A percentile compares a stretch with the other conserved stretches of the same genome.
phyloP scores from a whole-genome alignment of 2,888 invertebrate species.

The Lapara coniferarum region DNA sequence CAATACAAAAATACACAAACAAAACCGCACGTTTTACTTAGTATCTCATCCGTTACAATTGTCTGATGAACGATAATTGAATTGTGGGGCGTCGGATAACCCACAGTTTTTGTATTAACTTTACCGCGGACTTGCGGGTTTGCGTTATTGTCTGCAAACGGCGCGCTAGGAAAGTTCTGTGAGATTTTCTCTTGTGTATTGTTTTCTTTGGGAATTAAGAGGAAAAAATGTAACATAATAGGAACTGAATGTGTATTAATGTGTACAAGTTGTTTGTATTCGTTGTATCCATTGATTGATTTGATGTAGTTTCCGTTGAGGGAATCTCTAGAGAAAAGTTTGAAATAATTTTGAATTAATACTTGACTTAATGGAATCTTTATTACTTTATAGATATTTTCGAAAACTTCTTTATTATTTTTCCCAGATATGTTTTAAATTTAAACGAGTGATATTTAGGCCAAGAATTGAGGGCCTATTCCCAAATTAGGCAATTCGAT shows the following conservation, averaged over 20 bases:
- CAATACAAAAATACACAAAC: background rate
- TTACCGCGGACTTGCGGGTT: background rate
- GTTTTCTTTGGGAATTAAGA: background rate
- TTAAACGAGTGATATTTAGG: too few relatives aligned
- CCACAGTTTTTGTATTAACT: slow-evolving; percentile 11
- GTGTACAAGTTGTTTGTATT: too few relatives aligned
- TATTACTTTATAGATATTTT: too few relatives aligned
- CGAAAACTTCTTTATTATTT: too few relatives aligned
- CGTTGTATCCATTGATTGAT: too few relatives aligned
- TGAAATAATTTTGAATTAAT: too few relatives aligned
- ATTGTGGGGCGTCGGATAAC: background rate
- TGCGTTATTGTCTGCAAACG: slow-evolving; percentile 2
- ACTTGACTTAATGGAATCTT: too few relatives aligned
- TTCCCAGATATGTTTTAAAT: too few relatives aligned
- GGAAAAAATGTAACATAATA: background rate
- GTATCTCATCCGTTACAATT: background rate
- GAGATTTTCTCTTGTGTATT: background rate
- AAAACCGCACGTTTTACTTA: background rate
- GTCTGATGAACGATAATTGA: background rate
- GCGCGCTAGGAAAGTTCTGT: background rate
- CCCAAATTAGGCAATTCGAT: too few relatives aligned
- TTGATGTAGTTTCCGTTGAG: too few relatives aligned
- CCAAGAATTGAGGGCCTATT: too few relatives aligned
- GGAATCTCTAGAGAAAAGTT: too few relatives aligned
- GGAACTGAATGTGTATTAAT: background rate